These are phyloP conservation scores for Coecobrya sp. DNA, from an alignment of 2,888 invertebrate species.

Conservation along the genomic window DNA sequence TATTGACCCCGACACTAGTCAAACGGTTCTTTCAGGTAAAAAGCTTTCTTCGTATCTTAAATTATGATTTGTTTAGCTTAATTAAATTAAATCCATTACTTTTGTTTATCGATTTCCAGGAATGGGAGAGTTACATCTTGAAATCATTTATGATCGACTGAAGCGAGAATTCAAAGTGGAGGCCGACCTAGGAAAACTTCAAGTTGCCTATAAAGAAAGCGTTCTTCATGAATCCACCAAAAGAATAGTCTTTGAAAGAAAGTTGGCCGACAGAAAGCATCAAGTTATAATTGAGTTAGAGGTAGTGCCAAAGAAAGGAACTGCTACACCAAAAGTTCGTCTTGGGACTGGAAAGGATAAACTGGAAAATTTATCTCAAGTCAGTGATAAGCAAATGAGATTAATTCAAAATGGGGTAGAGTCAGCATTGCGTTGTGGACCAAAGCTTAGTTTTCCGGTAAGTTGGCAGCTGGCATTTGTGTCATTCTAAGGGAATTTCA, in stretches of 20 bases:
- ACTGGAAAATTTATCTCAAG: constrained; percentile 89
- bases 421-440: constrained; percentile 93
- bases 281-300: constrained; percentile 83
- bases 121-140: constrained; percentile 99
- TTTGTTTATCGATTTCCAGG: constrained; percentile 89
- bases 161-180: constrained; percentile 96
- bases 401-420: constrained; percentile 92
- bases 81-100: too few species aligned
- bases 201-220: constrained; percentile 96
- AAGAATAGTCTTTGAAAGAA: constrained; percentile 90
- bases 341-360: constrained; percentile 87
- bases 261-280: constrained; percentile 89
- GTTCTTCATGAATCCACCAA: constrained; percentile 89
- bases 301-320: constrained; percentile 68
- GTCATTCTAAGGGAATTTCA: too few species aligned
- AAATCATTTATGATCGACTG: constrained; percentile 96
- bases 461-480: too few species aligned
- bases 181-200: constrained; percentile 95
- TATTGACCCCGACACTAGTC: constrained; percentile 93
- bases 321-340: constrained; percentile 87
- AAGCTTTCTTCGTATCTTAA: too few species aligned
- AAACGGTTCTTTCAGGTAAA: constrained; percentile 93
- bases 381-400: constrained; percentile 91
- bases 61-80: too few species aligned
- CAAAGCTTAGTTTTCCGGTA: constrained; percentile 95